Evolutionary conservation across 2,113 vertebrate species (phyloP).

Genomic region (Rhizomys pruinosus): DNA sequence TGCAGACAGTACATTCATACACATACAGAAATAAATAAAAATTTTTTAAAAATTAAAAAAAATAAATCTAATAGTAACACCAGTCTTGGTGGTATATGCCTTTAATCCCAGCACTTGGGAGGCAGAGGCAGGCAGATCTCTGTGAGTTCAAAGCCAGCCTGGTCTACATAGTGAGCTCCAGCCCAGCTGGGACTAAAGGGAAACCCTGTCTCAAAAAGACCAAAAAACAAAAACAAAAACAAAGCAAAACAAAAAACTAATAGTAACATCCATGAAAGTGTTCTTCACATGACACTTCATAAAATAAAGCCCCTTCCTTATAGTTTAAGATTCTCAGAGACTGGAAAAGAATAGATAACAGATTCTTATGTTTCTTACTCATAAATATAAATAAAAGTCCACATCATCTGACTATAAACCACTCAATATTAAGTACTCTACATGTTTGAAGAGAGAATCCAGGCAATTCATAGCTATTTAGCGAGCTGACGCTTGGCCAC

Average conservation of each 20-base stretch:
- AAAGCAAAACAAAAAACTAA: slow-evolving; percentile 25
- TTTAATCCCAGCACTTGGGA: too few relatives aligned
- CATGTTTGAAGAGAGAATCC: not conserved
- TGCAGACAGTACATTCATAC: too few relatives aligned
- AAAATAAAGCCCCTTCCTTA: not conserved
- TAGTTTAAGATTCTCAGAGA: slow-evolving; percentile 30
- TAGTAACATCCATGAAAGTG: not conserved
- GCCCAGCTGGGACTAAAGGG: too few relatives aligned
- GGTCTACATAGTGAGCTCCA: too few relatives aligned
- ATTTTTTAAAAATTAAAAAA: too few relatives aligned
- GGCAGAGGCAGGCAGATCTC: too few relatives aligned
- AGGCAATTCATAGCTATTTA: not conserved
- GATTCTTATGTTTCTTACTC: not conserved
- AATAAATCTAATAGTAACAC: too few relatives aligned
- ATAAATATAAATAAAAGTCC: not conserved
- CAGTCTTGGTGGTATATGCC: too few relatives aligned
- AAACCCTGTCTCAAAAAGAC: too few relatives aligned
- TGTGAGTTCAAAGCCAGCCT: too few relatives aligned
- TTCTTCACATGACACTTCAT: not conserved
- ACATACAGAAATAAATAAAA: too few relatives aligned
- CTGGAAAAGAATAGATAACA: not conserved
- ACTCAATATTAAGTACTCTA: not conserved
- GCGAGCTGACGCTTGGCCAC: not conserved
- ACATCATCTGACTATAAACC: not conserved
- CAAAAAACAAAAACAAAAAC: too few relatives aligned